A percentile compares a stretch with the other conserved stretches of the same genome.
Conservation (phyloP, 37 sponge, comb jelly and placozoan genomes). For the Spongia lamella region DNA sequence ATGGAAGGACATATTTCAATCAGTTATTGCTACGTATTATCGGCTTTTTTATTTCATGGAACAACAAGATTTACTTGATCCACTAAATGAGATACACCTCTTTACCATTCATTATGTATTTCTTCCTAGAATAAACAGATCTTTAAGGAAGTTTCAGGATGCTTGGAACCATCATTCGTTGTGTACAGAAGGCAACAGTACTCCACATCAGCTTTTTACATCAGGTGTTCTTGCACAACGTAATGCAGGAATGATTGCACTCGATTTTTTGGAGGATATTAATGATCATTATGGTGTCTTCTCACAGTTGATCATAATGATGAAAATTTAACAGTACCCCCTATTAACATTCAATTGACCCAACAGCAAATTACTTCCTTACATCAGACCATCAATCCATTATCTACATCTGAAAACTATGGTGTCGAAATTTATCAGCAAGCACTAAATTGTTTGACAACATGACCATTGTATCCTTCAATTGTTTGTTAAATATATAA, state of each 20-base stretch:
- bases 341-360: no score
- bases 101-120: constrained; percentile 36
- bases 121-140: constrained; percentile 36
- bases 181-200: background rate
- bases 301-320: no score
- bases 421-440: constrained; percentile 40
- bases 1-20: constrained; percentile 24
- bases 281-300: no score
- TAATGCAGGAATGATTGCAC: no score
- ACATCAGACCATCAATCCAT: constrained; percentile 22
- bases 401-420: constrained; percentile 15
- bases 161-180: constrained; percentile 43
- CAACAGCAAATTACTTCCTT: background rate
- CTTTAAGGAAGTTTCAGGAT: background rate
- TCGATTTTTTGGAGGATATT: no score
- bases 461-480: no score
- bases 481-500: no score
- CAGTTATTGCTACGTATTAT: constrained; percentile 18
- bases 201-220: constrained; percentile 10
- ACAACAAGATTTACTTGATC: constrained; percentile 32
- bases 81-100: constrained; percentile 15
- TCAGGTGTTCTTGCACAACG: no score
- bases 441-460: no score
- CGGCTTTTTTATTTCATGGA: constrained; percentile 35
- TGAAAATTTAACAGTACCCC: no score